Evolutionary conservation across 2,888 invertebrate species (phyloP).

Genomic region (Dryobota labecula): DNA sequence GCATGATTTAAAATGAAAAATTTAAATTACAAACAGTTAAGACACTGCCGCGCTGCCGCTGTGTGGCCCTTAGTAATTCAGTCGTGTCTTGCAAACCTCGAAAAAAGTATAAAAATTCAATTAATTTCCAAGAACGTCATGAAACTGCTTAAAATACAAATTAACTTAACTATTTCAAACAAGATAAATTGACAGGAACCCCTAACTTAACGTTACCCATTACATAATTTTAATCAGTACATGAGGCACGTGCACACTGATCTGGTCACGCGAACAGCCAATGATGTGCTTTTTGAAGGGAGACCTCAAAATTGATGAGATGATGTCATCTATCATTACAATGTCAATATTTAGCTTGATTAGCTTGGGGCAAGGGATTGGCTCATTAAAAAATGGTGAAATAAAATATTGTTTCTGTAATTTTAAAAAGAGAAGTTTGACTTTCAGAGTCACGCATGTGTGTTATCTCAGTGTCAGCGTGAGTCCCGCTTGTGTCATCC

Average conservation of each 20-base stretch:
- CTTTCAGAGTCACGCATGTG: background rate
- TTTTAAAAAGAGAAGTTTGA: background rate
- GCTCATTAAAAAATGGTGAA: background rate
- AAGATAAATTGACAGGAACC: slow-evolving; percentile 1
- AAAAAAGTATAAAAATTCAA: background rate
- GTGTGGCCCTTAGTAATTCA: background rate
- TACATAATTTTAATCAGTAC: slow-evolving; percentile 46
- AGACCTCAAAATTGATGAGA: slow-evolving; percentile 36
- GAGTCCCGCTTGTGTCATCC: background rate
- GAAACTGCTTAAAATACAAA: background rate
- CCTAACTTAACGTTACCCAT: background rate
- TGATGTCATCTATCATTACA: slow-evolving; percentile 48
- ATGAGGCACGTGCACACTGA: slow-evolving; percentile 48
- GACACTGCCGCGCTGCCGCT: too few species aligned
- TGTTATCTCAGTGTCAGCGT: background rate
- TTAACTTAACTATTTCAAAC: background rate
- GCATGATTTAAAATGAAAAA: background rate
- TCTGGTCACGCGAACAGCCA: slow-evolving; percentile 59
- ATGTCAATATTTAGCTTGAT: slow-evolving; percentile 51
- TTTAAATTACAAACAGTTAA: background rate
- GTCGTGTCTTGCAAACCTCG: background rate
- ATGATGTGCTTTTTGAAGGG: slow-evolving; percentile 17
- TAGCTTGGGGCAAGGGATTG: slow-evolving; percentile 22
- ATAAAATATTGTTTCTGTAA: background rate
- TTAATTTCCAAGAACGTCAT: background rate